Conservation (phyloP, 1,140 invertebrate genomes). For the Philotrypesis tridentata region DNA sequence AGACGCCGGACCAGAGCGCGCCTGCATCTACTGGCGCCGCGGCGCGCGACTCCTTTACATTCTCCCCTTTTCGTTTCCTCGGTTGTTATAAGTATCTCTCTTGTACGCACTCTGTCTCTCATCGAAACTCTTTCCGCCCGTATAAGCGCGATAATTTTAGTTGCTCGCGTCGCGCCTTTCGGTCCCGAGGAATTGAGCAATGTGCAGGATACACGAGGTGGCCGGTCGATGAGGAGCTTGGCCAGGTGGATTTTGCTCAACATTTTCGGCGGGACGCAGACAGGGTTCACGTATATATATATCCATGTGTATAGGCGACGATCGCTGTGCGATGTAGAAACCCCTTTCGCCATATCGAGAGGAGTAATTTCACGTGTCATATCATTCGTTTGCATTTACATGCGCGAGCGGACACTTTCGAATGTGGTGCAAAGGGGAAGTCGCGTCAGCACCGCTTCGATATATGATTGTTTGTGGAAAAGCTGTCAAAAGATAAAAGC, state of each 20-base stretch:
- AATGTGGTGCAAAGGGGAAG: too few relatives aligned
- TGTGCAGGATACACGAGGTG: background rate
- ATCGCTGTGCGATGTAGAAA: background rate
- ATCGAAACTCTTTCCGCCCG: too few relatives aligned
- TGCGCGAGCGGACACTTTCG: too few relatives aligned
- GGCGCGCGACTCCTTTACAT: conserved; percentile 1
- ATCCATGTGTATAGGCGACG: background rate
- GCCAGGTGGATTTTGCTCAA: background rate
- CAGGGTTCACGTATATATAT: too few relatives aligned
- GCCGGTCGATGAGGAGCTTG: background rate
- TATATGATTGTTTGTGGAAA: too few relatives aligned
- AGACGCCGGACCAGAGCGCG: conserved; percentile 57
- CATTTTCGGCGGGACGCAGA: too few relatives aligned
- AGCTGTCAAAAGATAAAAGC: background rate
- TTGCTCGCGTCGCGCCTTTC: background rate
- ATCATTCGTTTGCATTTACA: too few relatives aligned
- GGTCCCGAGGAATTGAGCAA: background rate
- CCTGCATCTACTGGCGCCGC: conserved; percentile 10
- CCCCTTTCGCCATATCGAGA: background rate
- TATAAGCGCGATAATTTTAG: background rate
- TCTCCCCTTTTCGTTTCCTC: background rate
- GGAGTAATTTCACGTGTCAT: background rate
- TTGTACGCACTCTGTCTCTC: too few relatives aligned
- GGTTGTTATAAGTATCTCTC: background rate
- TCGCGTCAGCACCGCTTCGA: too few relatives aligned